Percentiles rank a stretch among this genome's conserved stretches.
Evolutionary conservation across 2,888 invertebrate species (phyloP).

Genomic region (Asteroscopus sphinx): DNA sequence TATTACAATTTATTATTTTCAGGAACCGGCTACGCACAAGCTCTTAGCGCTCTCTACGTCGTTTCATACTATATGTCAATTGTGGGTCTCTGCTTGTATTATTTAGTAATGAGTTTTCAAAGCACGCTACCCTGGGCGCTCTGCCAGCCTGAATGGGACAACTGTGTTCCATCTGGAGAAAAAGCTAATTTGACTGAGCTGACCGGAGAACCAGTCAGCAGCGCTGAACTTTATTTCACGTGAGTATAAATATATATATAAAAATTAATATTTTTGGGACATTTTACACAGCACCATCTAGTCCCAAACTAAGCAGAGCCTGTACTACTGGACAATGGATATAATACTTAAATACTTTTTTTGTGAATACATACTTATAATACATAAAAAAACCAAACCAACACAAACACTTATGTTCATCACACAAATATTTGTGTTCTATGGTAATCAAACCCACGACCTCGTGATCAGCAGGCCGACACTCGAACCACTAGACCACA

Average conservation of each 20-base stretch:
- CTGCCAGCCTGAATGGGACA: slow-evolving; percentile 90
- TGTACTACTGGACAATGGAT: no score
- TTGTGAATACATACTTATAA: no score
- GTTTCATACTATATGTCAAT: slow-evolving; percentile 94
- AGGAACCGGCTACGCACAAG: slow-evolving; percentile 93
- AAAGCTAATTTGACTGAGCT: slow-evolving; percentile 60
- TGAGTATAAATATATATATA: slow-evolving; percentile 65
- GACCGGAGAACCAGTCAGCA: slow-evolving; percentile 76
- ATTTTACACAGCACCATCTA: no score
- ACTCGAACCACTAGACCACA: no score
- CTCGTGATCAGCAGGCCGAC: no score
- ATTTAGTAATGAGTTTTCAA: slow-evolving; percentile 92
- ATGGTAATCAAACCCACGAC: no score
- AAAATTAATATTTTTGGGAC: no score
- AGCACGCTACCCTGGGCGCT: slow-evolving; percentile 93
- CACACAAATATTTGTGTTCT: no score
- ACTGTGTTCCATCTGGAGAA: slow-evolving; percentile 81
- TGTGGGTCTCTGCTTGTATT: slow-evolving; percentile 93
- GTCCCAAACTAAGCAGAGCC: no score
- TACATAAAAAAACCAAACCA: no score
- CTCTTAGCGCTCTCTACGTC: slow-evolving; percentile 91
- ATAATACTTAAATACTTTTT: no score
- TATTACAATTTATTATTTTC: slow-evolving; percentile 49
- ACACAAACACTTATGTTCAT: no score
- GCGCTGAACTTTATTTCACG: slow-evolving; percentile 91